Evolutionary conservation across 2,888 invertebrate species (phyloP).

Genomic region (Aporophyla nigra): DNA sequence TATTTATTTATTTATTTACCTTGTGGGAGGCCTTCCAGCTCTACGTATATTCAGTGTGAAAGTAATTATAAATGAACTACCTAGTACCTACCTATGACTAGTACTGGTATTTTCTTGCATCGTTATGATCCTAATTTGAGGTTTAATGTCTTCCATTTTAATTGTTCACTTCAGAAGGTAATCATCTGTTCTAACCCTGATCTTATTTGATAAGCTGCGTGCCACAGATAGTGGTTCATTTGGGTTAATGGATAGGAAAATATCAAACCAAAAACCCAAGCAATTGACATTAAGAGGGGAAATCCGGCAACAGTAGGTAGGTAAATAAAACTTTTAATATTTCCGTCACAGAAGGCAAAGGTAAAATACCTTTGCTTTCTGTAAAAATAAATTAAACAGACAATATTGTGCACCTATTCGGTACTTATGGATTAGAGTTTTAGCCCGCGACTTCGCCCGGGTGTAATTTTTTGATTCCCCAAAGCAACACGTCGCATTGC

Average conservation of each 20-base stretch:
- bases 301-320: constrained; percentile 34
- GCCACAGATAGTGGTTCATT: background rate
- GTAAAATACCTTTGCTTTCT: background rate
- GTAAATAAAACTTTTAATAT: constrained; percentile 5
- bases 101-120: background rate
- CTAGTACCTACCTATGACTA: background rate
- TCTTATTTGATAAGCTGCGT: constrained; percentile 1
- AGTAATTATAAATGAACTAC: background rate
- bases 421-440: constrained; percentile 2
- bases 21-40: too few relatives aligned
- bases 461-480: too few relatives aligned
- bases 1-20: too few relatives aligned
- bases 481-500: too few relatives aligned
- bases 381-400: constrained; percentile 33
- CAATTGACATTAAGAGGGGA: constrained; percentile 32
- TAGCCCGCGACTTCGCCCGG: too few relatives aligned
- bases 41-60: background rate
- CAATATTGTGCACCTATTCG: constrained; percentile 3
- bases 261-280: constrained; percentile 36
- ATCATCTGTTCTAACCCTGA: background rate
- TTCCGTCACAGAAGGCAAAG: constrained; percentile 33
- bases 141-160: background rate
- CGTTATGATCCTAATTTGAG: background rate
- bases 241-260: constrained; percentile 13
- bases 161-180: background rate